Conservation (phyloP, 2,113 vertebrate genomes). For the Litocranius walleri region DNA sequence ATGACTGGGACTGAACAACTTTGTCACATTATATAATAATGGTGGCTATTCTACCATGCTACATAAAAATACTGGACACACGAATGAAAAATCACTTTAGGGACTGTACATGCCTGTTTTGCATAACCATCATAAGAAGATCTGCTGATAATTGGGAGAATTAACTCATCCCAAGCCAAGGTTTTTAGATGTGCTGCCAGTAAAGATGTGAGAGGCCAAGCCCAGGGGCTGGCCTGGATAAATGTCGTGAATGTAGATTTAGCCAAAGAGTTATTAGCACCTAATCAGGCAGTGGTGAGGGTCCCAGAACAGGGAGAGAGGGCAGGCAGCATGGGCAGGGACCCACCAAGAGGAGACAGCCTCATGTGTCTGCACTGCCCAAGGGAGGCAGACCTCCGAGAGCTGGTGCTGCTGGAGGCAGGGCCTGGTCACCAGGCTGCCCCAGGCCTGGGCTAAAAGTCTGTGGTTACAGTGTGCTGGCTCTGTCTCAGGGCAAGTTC, state of each 20-base stretch:
- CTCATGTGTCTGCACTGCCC: rapidly evolving
- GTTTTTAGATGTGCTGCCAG: neutral
- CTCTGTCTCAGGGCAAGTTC: neutral
- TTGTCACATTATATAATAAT: neutral
- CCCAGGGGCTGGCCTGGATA: neutral
- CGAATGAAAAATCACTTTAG: too few relatives aligned
- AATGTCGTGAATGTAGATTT: neutral
- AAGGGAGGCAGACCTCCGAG: rapidly evolving
- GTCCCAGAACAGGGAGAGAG: neutral
- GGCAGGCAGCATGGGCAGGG: neutral
- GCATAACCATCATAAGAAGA: neutral
- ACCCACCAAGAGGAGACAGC: rapidly evolving
- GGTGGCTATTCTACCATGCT: neutral
- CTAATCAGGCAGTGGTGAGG: too few relatives aligned
- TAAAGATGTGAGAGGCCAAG: neutral
- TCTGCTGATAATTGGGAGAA: neutral
- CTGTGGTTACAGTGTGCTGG: rapidly evolving
- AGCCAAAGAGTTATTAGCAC: too few relatives aligned
- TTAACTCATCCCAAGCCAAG: neutral
- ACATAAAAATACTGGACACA: neutral
- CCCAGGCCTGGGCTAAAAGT: rapidly evolving
- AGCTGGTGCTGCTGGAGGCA: rapidly evolving
- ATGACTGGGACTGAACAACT: neutral
- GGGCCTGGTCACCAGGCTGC: too few relatives aligned
- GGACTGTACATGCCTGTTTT: neutral